Conservation (phyloP, 2,113 vertebrate species). For the Puffinus mauretanicus region DNA sequence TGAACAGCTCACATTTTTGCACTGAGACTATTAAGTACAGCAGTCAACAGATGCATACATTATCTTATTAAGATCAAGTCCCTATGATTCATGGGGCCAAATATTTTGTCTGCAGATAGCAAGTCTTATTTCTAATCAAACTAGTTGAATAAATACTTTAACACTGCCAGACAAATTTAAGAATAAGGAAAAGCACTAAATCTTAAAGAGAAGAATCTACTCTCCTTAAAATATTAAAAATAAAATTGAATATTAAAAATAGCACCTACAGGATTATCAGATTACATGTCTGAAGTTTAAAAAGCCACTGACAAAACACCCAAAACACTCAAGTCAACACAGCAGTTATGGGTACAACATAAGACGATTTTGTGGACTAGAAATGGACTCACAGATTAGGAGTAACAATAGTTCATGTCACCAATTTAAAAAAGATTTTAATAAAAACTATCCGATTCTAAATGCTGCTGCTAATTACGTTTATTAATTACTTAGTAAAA, state of each 20-base stretch:
- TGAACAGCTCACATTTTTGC: neutral
- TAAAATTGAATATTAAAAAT: neutral
- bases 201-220: neutral
- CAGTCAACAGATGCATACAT: neutral
- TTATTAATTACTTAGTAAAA: neutral
- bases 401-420: neutral
- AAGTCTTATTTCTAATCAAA: neutral
- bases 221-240: neutral
- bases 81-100: neutral
- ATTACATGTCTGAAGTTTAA: neutral
- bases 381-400: neutral
- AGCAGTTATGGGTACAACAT: neutral
- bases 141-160: neutral
- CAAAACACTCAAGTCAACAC: neutral
- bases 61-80: neutral
- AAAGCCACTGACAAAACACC: neutral
- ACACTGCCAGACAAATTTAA: neutral
- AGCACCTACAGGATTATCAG: neutral
- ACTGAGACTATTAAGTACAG: neutral
- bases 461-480: neutral
- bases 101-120: neutral
- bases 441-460: neutral
- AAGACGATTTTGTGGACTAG: neutral
- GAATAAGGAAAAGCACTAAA: neutral
- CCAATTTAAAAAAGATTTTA: neutral